Evolutionary conservation across 2,797 vertebrate genomes (phyloP).

Genomic region (Hozukius guyotensis): DNA sequence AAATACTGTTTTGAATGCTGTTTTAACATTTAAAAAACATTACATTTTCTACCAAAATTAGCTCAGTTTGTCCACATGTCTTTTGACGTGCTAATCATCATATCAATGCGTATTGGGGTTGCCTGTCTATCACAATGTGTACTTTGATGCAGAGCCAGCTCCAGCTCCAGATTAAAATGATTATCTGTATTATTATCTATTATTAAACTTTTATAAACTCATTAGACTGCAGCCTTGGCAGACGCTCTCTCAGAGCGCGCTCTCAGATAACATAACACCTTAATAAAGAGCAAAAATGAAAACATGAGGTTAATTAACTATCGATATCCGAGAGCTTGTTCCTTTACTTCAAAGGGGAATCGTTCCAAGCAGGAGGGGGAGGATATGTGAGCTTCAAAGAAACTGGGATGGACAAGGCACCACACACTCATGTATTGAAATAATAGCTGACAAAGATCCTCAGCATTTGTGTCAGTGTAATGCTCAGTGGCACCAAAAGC

Average conservation of each 20-base stretch:
- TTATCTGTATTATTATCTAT: background rate
- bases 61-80: background rate
- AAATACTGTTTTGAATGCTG: background rate
- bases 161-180: background rate
- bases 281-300: conserved; percentile 1
- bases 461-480: conserved; percentile 79
- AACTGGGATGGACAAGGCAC: conserved; percentile 71
- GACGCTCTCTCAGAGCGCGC: background rate
- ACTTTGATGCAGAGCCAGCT: background rate
- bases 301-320: conserved; percentile 40
- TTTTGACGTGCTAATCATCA: background rate
- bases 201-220: background rate
- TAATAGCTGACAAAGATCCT: conserved; percentile 86
- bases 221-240: background rate
- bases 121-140: background rate
- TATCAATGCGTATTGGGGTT: no score
- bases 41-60: background rate
- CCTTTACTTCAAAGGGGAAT: conserved; percentile 40
- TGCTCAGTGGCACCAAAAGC: conserved; percentile 83
- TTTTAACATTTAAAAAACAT: background rate
- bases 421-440: conserved; percentile 80
- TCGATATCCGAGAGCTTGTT: conserved; percentile 24
- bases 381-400: conserved; percentile 59
- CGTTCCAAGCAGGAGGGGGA: conserved; percentile 45
- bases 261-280: background rate